Conservation (phyloP, 2,888 invertebrate genomes). For the Yponomeuta malinellus region DNA sequence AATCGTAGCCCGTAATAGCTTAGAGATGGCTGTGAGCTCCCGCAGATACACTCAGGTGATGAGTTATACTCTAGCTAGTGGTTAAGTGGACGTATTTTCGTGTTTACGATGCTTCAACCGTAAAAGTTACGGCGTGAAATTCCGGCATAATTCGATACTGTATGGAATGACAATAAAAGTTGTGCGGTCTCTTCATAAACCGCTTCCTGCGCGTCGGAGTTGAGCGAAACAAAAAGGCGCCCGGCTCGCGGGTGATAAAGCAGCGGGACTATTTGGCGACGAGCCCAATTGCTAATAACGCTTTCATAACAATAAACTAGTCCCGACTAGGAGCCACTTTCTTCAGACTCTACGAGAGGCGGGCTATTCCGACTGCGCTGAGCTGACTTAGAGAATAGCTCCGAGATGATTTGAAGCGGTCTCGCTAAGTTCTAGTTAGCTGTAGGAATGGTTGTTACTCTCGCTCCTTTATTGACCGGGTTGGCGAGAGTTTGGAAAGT, state of each 20-base stretch:
- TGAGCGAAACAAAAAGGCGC: conserved; percentile 15
- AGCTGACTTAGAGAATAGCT: background rate
- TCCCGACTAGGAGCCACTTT: conserved; percentile 3
- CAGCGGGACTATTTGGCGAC: conserved; percentile 23
- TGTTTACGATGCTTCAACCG: background rate
- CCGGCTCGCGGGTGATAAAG: conserved; percentile 24
- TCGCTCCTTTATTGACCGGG: background rate
- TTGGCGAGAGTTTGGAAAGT: background rate
- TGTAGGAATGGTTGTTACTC: background rate
- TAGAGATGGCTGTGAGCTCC: background rate
- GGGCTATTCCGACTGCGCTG: background rate
- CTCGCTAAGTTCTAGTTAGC: background rate
- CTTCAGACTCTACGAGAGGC: background rate
- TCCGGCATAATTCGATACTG: background rate
- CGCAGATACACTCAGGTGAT: background rate
- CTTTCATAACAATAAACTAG: conserved; percentile 26
- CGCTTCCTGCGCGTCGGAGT: background rate
- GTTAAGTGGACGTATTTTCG: background rate
- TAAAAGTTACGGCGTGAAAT: background rate
- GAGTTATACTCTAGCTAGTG: background rate
- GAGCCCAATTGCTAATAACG: conserved; percentile 26
- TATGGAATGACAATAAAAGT: conserved; percentile 3
- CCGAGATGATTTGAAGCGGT: background rate
- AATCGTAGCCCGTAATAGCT: background rate
- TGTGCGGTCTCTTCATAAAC: conserved; percentile 1